Conservation (phyloP, 2,797 vertebrate genomes). For the Peromyscus attwateri region DNA sequence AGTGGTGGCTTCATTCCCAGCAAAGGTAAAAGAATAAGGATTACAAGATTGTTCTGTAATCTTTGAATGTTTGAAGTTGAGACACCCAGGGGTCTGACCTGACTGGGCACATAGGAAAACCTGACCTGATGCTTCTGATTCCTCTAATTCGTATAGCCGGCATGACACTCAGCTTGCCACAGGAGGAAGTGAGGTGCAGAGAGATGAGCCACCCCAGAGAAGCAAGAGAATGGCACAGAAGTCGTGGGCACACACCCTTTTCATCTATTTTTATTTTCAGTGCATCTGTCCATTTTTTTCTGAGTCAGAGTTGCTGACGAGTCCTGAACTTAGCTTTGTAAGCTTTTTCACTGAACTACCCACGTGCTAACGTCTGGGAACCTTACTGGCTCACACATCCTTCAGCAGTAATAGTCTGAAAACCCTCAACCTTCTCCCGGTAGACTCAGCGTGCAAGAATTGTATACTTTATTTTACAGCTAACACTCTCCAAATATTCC, state of each 20-base stretch:
- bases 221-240: neutral
- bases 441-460: neutral
- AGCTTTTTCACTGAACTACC: neutral
- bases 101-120: neutral
- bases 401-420: neutral
- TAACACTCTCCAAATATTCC: constrained; percentile 15
- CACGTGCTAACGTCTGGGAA: neutral
- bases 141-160: no score
- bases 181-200: neutral
- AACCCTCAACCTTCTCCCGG: neutral
- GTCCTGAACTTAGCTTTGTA: neutral
- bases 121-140: neutral
- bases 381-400: neutral
- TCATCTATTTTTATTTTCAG: neutral
- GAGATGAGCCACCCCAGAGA: neutral
- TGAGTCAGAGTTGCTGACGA: neutral
- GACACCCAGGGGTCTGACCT: neutral
- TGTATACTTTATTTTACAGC: neutral
- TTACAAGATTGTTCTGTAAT: neutral
- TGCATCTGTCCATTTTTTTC: neutral
- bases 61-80: neutral
- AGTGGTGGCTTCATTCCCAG: neutral
- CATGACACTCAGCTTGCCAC: no score
- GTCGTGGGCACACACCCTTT: accelerated
- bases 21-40: neutral